Evolutionary conservation across 2,888 invertebrate species (phyloP), one percentile per base, ranked within the genome.

Genomic region (Drosophila nr. medialis): DNA sequence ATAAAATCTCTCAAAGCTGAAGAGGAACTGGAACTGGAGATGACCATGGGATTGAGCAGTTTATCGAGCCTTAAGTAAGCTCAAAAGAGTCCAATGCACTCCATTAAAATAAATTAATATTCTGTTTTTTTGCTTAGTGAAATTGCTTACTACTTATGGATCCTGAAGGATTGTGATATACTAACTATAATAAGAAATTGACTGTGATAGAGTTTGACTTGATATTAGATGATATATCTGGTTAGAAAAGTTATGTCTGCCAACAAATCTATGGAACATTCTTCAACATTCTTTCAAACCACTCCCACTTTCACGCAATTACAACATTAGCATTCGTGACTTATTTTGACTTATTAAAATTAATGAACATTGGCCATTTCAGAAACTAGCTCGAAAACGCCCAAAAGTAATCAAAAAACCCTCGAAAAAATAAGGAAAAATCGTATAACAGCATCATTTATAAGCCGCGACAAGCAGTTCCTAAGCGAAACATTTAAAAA

Each of bases 401-500:
- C 70, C 79, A 69, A 77, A 67, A 60, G 64, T 75, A 74, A 75
- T 68, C 71, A 66, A 64, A 71, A 78, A 67, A 45, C 51, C 56
- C 73, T 63, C 55, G 21, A 55, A 70, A 63, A 48, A 55, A 51
- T 50, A 40, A 13, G 29, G 55, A 64, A 65, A 49, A 62, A 56
- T 42, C 32, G 34, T 58, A 51, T 21, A 67, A 76, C 66, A 83
- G 64, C 81, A 85, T 87, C 88, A 87, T 85, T 85, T 85, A 87
- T 85, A 85, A 85, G 86, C 83, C 88, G 75, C 81, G 83, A 84
- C 87, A 79, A 75, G 80, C 66, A 83, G 60, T 77, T 75, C 51
- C 68, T 70, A 80, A 74, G 56, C 72, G 68, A 89, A 86, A 75
- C 87, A 89, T 85, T 87, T 80, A 76, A 89, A 87, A 85, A 69